Percentiles rank a stretch among this genome's conserved stretches.
phyloP scores from a whole-genome alignment of 2,113 vertebrate species.

The Phyllostomus hastatus region DNA sequence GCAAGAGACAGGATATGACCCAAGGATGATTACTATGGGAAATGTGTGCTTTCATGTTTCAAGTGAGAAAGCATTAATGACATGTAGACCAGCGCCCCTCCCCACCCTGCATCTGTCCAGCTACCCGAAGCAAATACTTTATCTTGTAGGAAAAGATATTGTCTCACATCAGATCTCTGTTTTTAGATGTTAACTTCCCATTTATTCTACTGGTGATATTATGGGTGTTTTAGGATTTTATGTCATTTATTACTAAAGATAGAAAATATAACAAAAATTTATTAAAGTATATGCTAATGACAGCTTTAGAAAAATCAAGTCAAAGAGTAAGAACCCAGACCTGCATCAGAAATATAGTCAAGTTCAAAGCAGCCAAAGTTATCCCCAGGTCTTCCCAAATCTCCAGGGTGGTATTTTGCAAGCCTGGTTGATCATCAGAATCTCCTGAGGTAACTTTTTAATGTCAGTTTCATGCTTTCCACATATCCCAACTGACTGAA shows the following conservation, averaged over 20 bases:
- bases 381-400: not conserved
- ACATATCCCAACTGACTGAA: not conserved
- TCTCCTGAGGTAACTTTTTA: not conserved
- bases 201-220: not conserved
- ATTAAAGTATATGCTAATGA: not conserved
- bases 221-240: not conserved
- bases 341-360: not conserved
- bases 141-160: not conserved
- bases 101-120: not conserved
- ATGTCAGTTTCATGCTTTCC: not conserved
- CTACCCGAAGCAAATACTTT: not conserved
- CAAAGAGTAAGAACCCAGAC: not conserved
- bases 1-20: slow-evolving; percentile 20
- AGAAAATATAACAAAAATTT: not conserved
- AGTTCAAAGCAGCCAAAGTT: not conserved
- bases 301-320: not conserved
- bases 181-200: not conserved
- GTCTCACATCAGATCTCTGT: not conserved
- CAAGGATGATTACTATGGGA: not conserved
- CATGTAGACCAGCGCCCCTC: not conserved
- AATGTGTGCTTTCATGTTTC: not conserved
- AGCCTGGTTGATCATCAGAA: not conserved
- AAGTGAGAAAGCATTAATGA: not conserved
- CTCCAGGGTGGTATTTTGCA: not conserved
- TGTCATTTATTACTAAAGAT: not conserved